Base-by-base conservation (phyloP, 2,888 invertebrate genomes). In the Spialia ferax region DNA sequence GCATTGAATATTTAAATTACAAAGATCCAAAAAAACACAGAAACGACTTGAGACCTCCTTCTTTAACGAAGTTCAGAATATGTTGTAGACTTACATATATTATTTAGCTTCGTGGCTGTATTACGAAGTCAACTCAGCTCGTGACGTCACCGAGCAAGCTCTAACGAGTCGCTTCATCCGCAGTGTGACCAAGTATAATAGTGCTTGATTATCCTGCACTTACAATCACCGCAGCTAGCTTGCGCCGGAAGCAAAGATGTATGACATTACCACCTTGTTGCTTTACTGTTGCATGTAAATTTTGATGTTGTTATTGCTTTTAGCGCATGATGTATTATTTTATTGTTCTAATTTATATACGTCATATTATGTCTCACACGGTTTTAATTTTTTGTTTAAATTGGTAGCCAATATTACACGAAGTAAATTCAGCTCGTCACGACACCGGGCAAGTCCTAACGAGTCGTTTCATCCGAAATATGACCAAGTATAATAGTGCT, bases 121-220 rank as follows among this genome's bases (percentile, higher is more conserved):
- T n/a, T 38, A 38, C n/a, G n/a, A n/a, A 38, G 5, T 38, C 38
- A 38, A n/a, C 38, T 38, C 38, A 38, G 38, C 32, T 32, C n/a
- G 38, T 38, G 4, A 38, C 38, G 38, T 38, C 38, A 38, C 4
- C 38, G 5, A n/a, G n/a, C 38, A 8, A n/a, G 38, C 38, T 38
- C 38, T 38, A 38, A 38, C 38, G 38, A 38, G n/a, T 38, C 38
- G n/a, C n/a, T 57, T 57, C 57, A 57, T 42, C 63, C 54, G 42
- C 56, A 64, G 23, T 64, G 35, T 64, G 54, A 55, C 64, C 64
- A 32, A 38, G 57, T 48, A 65, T 65, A 65, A 65, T 65, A 65
- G 57, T 15, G 52, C 65, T 65, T 65, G 65, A 65, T 65, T 65
- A 65, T 65, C 57, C 65, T 59, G 50, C 59, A 65, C 65, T 65